Evolutionary conservation across 23 tunicate species (phyloP).

Genomic region (Pegea sp.): DNA sequence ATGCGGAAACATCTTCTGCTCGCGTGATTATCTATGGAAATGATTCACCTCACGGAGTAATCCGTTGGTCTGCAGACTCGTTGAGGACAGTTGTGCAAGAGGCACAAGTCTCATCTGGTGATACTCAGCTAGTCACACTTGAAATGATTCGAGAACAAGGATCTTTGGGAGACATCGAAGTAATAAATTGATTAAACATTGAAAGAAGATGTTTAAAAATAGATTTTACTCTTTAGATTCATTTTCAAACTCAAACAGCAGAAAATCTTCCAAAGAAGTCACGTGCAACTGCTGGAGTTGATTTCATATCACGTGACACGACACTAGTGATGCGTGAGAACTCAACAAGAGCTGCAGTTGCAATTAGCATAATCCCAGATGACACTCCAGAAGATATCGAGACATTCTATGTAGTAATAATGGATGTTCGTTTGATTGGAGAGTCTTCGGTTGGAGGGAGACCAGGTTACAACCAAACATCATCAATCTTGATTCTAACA

Average conservation of each 20-base stretch:
- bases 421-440: conserved; percentile 40
- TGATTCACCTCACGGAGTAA: conserved; percentile 79
- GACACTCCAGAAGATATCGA: conserved; percentile 75
- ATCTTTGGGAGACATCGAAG: conserved; percentile 62
- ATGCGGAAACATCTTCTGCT: conserved; percentile 16
- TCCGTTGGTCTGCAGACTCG: conserved; percentile 45
- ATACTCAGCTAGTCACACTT: conserved; percentile 40
- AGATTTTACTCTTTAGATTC: too few relatives aligned
- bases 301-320: conserved; percentile 29
- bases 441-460: conserved; percentile 18
- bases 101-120: conserved; percentile 12
- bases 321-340: conserved; percentile 39
- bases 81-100: conserved; percentile 32
- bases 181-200: too few relatives aligned
- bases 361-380: conserved; percentile 63
- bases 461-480: conserved; percentile 20
- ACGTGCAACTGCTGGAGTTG: conserved; percentile 42
- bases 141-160: conserved; percentile 67
- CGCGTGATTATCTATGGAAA: conserved; percentile 32
- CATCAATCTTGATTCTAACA: not conserved
- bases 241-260: conserved; percentile 16
- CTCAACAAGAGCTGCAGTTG: conserved; percentile 41
- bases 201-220: too few relatives aligned
- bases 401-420: conserved; percentile 35
- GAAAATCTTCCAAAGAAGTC: conserved; percentile 26